phyloP scores from a whole-genome alignment of 1,140 invertebrate genomes.

The Pseudomyrmex sp. region DNA sequence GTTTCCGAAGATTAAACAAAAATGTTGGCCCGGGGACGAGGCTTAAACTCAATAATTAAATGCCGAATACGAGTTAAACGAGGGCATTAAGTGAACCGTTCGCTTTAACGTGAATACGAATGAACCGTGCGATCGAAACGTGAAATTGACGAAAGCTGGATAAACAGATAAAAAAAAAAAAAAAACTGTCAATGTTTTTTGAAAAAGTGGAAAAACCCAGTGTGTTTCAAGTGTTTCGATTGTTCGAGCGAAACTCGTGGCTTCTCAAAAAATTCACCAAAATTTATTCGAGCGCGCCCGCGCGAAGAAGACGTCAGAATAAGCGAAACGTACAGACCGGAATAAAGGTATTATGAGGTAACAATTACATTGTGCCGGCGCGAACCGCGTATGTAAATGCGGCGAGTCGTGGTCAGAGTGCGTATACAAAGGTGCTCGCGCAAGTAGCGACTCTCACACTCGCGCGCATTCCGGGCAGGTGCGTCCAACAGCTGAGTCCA shows the following conservation, averaged over 20 bases:
- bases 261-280: not conserved
- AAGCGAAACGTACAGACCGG: constrained; percentile 48
- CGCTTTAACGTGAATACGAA: constrained; percentile 41
- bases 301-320: constrained; percentile 73
- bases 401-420: constrained; percentile 69
- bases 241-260: no score
- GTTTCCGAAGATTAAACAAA: constrained; percentile 38
- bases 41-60: constrained; percentile 64
- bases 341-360: constrained; percentile 72
- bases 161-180: not conserved
- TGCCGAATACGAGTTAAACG: constrained; percentile 60
- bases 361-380: constrained; percentile 76
- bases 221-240: no score
- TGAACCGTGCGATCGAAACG: constrained; percentile 29
- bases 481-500: constrained; percentile 78
- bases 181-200: no score
- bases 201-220: no score
- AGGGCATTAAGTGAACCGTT: constrained; percentile 40
- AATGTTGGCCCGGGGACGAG: constrained; percentile 44
- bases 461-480: constrained; percentile 70
- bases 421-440: constrained; percentile 66
- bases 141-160: constrained; percentile 37
- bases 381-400: constrained; percentile 76
- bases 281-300: not conserved
- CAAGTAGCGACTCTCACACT: constrained; percentile 60